These are phyloP conservation scores for Euwallacea fornicatus DNA, from an alignment of 1,140 invertebrate genomes.

Conservation along the genomic window DNA sequence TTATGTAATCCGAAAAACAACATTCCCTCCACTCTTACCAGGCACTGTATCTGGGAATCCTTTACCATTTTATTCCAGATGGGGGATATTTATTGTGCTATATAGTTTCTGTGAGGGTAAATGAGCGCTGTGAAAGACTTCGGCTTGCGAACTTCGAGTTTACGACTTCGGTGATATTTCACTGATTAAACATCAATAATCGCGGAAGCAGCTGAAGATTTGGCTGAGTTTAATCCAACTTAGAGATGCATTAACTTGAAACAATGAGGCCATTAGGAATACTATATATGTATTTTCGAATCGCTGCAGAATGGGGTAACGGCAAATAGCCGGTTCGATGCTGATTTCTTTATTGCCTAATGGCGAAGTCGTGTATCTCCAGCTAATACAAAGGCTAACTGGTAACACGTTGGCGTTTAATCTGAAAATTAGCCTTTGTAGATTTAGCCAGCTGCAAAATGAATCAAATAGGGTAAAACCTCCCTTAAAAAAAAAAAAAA, in stretches of 20 bases:
- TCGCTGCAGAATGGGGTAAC: not conserved
- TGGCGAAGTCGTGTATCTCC: slow-evolving; percentile 10
- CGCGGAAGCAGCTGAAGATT: not conserved
- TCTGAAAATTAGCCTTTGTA: not conserved
- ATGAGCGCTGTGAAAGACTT: slow-evolving; percentile 2
- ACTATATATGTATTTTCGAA: not conserved
- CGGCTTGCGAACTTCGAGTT: not conserved
- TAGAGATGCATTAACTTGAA: not conserved
- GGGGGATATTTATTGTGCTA: slow-evolving; percentile 2
- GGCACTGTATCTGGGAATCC: not conserved
- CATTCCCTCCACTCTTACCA: not conserved
- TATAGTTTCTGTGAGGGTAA: slow-evolving; percentile 4
- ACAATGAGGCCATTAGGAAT: not conserved
- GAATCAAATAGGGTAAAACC: not conserved
- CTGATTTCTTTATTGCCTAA: slow-evolving; percentile 10
- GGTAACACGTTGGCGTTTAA: not conserved
- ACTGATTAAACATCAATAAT: not conserved
- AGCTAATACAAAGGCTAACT: slow-evolving; percentile 3
- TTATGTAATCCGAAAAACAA: not conserved
- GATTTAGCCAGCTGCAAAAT: slow-evolving; percentile 1
- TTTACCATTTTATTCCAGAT: slow-evolving; percentile 7
- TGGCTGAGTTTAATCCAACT: not conserved
- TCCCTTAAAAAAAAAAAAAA: too few relatives aligned
- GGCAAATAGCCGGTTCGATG: not conserved
- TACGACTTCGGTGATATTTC: not conserved